Conservation (phyloP, 1,140 invertebrate genomes). For the Megathymus violae region DNA sequence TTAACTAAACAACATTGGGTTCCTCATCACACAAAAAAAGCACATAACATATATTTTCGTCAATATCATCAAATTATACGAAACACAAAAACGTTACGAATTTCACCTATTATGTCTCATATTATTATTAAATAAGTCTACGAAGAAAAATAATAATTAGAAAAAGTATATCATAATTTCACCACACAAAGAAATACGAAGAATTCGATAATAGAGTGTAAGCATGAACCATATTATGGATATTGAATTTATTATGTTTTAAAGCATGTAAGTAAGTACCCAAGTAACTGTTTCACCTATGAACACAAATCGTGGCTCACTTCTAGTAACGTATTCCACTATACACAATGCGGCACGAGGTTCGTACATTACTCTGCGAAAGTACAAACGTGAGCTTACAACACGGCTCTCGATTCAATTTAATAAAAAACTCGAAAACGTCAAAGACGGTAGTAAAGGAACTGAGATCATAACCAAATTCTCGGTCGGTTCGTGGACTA, state of each 20-base stretch:
- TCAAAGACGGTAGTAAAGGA: conserved; percentile 48
- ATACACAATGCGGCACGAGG: conserved; percentile 64
- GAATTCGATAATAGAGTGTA: conserved; percentile 56
- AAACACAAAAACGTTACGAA: conserved; percentile 54
- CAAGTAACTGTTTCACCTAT: conserved; percentile 70
- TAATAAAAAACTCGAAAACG: conserved; percentile 67
- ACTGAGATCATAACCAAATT: conserved; percentile 58
- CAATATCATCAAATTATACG: conserved; percentile 45
- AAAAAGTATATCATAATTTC: conserved; percentile 69
- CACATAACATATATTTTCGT: conserved; percentile 46
- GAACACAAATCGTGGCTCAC: conserved; percentile 80
- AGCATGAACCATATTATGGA: conserved; percentile 62
- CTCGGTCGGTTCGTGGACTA: conserved; percentile 37
- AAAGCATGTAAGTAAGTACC: conserved; percentile 61
- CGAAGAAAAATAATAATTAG: conserved; percentile 62
- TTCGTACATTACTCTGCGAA: conserved; percentile 54
- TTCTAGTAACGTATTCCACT: conserved; percentile 68
- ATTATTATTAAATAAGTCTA: conserved; percentile 66
- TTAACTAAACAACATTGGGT: conserved; percentile 42
- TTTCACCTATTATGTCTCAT: conserved; percentile 69
- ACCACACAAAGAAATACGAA: conserved; percentile 71
- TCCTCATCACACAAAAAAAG: conserved; percentile 50
- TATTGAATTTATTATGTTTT: conserved; percentile 73
- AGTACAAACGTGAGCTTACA: conserved; percentile 62
- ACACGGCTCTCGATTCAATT: conserved; percentile 60